These are phyloP conservation scores for Timema podura DNA, from an alignment of 2,888 invertebrate genomes.

Conservation along the genomic window DNA sequence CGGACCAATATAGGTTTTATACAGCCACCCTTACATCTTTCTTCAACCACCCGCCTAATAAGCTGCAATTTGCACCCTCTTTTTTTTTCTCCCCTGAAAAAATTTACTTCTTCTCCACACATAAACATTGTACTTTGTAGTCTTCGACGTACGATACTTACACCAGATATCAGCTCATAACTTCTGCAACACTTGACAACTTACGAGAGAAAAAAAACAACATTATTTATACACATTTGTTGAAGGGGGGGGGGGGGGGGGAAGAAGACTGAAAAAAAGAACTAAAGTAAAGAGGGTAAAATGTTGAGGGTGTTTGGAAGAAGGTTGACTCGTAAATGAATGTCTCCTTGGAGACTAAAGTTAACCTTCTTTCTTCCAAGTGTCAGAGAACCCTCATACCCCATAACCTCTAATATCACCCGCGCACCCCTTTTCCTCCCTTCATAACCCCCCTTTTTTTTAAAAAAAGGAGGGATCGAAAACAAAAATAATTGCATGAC, in stretches of 20 bases:
- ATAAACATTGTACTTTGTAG: no score
- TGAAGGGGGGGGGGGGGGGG: not conserved
- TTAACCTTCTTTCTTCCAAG: conserved; percentile 36
- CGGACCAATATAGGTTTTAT: no score
- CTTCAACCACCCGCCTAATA: not conserved
- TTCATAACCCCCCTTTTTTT: conserved; percentile 19
- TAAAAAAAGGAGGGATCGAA: conserved; percentile 15
- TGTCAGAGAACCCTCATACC: not conserved
- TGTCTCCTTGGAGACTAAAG: conserved; percentile 40
- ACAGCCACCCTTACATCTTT: not conserved
- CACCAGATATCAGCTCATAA: no score
- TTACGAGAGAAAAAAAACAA: no score
- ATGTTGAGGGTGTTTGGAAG: no score
- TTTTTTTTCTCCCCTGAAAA: no score
- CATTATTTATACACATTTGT: no score
- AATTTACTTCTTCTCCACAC: no score
- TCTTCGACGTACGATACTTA: no score
- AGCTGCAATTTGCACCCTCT: not conserved
- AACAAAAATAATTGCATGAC: conserved; percentile 26
- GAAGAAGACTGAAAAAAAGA: conserved; percentile 10
- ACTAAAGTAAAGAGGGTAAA: not conserved
- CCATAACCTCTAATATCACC: not conserved
- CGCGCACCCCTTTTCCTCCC: no score
- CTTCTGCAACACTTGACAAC: no score
- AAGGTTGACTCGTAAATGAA: conserved; percentile 28